These are phyloP conservation scores for Crocallis elinguaria DNA, from an alignment of 2,888 invertebrate species.

Conservation along the genomic window DNA sequence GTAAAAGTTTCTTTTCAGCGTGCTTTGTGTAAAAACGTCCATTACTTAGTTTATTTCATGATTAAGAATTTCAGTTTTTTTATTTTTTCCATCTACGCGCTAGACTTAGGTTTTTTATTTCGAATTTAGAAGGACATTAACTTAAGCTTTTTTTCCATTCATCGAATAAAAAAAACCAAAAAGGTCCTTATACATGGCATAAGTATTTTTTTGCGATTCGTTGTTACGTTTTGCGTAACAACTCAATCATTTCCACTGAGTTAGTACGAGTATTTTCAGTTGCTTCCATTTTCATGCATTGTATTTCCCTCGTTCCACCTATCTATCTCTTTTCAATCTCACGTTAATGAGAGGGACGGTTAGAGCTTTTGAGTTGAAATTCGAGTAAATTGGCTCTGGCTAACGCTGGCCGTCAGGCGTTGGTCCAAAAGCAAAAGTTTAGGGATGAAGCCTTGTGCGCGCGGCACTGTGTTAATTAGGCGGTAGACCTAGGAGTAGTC, in stretches of 20 bases:
- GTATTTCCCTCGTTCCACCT: neutral
- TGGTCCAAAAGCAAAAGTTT: conserved; percentile 52
- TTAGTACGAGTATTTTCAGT: conserved; percentile 44
- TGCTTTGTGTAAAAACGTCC: neutral
- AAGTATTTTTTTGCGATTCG: neutral
- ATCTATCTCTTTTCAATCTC: neutral
- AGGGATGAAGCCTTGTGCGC: conserved; percentile 48
- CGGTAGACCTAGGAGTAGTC: conserved; percentile 35
- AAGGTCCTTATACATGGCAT: too few species aligned
- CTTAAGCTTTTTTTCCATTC: neutral
- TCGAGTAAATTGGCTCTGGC: conserved; percentile 42
- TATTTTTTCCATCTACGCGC: too few species aligned
- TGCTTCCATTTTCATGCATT: neutral
- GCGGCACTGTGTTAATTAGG: conserved; percentile 53
- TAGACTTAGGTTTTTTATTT: too few species aligned
- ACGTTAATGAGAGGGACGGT: conserved; percentile 23
- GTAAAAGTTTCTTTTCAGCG: neutral
- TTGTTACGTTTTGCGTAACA: conserved; percentile 45
- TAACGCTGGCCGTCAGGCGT: conserved; percentile 35
- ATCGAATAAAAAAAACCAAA: neutral
- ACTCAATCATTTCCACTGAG: conserved; percentile 48
- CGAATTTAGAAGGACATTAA: too few species aligned
- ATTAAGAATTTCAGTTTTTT: too few species aligned
- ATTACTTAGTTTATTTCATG: too few species aligned
- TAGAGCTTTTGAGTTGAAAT: conserved; percentile 34